A percentile compares a stretch with the other conserved stretches of the same genome.
Conservation (phyloP, 2,113 vertebrate species). For the Apaloderma vittatum region DNA sequence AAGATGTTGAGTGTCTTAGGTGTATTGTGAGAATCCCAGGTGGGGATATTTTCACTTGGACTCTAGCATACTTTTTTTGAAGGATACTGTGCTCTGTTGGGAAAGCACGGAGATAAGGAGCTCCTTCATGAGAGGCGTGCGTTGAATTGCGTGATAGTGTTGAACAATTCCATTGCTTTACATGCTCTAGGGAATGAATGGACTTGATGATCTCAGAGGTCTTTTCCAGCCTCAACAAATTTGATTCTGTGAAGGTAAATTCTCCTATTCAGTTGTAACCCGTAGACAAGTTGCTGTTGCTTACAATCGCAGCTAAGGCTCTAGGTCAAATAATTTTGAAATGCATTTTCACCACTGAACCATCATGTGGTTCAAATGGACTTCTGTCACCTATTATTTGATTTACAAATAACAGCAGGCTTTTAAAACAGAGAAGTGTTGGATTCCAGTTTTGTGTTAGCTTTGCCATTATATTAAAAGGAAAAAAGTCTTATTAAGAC, state of each 20-base stretch:
- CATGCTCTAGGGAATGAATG: background rate
- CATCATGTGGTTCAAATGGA: background rate
- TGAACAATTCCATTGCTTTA: background rate
- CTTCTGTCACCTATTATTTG: background rate
- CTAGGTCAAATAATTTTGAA: background rate
- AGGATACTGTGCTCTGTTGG: background rate
- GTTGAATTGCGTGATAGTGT: background rate
- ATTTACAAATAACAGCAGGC: background rate
- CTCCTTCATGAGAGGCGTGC: background rate
- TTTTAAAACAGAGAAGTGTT: background rate
- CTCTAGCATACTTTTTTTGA: background rate
- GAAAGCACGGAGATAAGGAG: background rate
- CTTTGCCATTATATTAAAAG: background rate
- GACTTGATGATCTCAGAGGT: no score
- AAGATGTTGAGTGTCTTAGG: background rate
- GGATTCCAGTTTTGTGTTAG: background rate
- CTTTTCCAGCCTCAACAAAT: no score
- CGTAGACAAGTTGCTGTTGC: background rate
- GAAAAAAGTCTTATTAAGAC: background rate
- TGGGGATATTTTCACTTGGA: background rate
- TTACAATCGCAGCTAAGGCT: background rate
- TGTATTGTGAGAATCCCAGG: background rate
- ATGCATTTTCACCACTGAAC: background rate
- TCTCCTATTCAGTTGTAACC: background rate
- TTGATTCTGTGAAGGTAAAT: background rate